A percentile compares a stretch with the other conserved stretches of the same genome.
These are phyloP conservation scores for Agelastica alni DNA, from an alignment of 2,888 invertebrate species.

Conservation along the genomic window DNA sequence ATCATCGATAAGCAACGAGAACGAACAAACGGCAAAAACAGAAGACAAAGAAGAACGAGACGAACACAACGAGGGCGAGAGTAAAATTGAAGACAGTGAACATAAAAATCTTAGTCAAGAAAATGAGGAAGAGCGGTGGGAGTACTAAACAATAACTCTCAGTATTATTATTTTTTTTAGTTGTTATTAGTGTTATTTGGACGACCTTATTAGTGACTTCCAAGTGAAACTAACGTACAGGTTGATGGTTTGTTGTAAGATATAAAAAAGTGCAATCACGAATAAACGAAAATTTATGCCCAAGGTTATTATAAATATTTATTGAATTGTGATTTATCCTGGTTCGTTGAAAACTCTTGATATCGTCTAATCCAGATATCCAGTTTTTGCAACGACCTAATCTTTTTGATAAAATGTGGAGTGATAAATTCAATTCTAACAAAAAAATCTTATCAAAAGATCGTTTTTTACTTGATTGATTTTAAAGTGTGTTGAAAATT, in stretches of 20 bases:
- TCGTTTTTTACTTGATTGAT: too few relatives aligned
- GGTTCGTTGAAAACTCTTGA: constrained; percentile 22
- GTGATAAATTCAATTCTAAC: too few relatives aligned
- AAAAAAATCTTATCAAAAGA: too few relatives aligned
- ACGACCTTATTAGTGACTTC: constrained; percentile 33
- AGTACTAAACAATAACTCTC: constrained; percentile 55
- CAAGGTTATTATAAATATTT: constrained; percentile 53
- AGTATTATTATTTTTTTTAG: constrained; percentile 33
- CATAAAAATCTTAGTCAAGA: constrained; percentile 63
- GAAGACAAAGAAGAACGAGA: constrained; percentile 44
- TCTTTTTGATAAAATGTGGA: too few relatives aligned
- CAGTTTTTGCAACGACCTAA: constrained; percentile 19
- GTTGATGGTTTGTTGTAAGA: constrained; percentile 39
- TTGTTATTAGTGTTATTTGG: constrained; percentile 37
- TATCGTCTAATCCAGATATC: constrained; percentile 2
- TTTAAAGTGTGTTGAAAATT: too few relatives aligned
- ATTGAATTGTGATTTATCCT: constrained; percentile 43
- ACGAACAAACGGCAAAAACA: constrained; percentile 36
- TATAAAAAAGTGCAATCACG: constrained; percentile 52
- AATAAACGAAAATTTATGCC: constrained; percentile 47
- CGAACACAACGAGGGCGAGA: constrained; percentile 41
- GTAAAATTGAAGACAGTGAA: constrained; percentile 45
- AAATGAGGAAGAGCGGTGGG: constrained; percentile 67
- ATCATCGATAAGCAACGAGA: constrained; percentile 53
- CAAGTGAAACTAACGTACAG: constrained; percentile 22